Evolutionary conservation across 2,888 invertebrate species (phyloP).

Genomic region (Metacarcinus magister): DNA sequence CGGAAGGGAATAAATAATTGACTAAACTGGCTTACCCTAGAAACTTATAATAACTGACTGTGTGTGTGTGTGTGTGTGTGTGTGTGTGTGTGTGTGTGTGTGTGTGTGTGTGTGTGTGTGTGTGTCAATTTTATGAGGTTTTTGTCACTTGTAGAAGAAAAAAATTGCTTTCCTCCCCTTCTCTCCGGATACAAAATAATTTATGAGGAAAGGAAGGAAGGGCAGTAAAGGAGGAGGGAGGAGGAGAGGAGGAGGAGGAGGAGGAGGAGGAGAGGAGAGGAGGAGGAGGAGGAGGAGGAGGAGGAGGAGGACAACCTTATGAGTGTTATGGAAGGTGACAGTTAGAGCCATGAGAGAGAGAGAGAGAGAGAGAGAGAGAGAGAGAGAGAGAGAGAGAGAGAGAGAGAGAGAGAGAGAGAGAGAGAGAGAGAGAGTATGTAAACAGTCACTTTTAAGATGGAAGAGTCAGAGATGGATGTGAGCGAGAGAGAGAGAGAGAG

Average conservation of each 20-base stretch:
- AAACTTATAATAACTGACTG: neutral
- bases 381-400: conserved; percentile 26
- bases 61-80: conserved; percentile 28
- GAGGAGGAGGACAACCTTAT: neutral
- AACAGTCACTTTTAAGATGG: too few species aligned
- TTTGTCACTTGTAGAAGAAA: neutral
- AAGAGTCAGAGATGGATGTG: too few species aligned
- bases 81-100: conserved; percentile 39
- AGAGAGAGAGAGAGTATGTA: too few species aligned
- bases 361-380: neutral
- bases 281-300: neutral
- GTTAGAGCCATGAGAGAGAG: neutral
- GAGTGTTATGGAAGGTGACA: conserved; percentile 8
- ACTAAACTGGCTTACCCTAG: too few species aligned
- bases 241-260: neutral
- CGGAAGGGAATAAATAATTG: neutral
- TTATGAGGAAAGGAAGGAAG: neutral
- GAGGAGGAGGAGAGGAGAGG: too few species aligned
- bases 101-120: neutral
- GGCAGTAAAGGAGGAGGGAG: neutral
- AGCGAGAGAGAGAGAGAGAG: neutral
- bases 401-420: neutral
- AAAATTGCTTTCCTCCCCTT: neutral
- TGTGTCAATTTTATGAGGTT: neutral
- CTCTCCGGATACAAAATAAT: neutral